These are phyloP conservation scores for Drosophila saltans DNA, from an alignment of 1,140 invertebrate species.

Conservation along the genomic window DNA sequence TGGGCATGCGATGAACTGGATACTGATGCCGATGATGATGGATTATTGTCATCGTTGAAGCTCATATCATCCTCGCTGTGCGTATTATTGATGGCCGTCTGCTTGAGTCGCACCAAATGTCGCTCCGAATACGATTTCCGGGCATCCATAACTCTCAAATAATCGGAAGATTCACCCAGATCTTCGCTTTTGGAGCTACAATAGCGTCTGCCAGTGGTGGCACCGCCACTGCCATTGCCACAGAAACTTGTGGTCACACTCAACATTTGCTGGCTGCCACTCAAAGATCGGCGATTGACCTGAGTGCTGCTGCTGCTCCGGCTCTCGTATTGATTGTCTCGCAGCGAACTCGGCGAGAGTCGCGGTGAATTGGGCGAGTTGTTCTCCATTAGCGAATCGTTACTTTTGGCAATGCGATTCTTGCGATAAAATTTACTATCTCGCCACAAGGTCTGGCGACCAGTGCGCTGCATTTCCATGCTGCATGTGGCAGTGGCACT, in stretches of 20 bases:
- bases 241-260: slow-evolving; percentile 78
- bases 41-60: slow-evolving; percentile 82
- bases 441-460: slow-evolving; percentile 75
- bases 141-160: slow-evolving; percentile 76
- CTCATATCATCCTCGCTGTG: slow-evolving; percentile 78
- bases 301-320: slow-evolving; percentile 64
- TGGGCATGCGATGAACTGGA: slow-evolving; percentile 9
- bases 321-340: slow-evolving; percentile 78
- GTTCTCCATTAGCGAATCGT: slow-evolving; percentile 79
- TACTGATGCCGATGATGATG: slow-evolving; percentile 28
- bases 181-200: slow-evolving; percentile 82
- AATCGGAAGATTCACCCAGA: slow-evolving; percentile 70
- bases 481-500: slow-evolving; percentile 40
- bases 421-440: slow-evolving; percentile 82
- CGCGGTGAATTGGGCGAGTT: slow-evolving; percentile 66
- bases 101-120: slow-evolving; percentile 76
- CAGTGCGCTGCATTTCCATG: slow-evolving; percentile 69
- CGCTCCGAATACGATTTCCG: slow-evolving; percentile 80
- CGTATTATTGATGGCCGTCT: slow-evolving; percentile 80
- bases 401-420: slow-evolving; percentile 82
- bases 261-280: slow-evolving; percentile 72
- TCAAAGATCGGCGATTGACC: slow-evolving; percentile 61
- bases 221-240: slow-evolving; percentile 34
- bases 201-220: slow-evolving; percentile 39
- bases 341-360: slow-evolving; percentile 71